Conservation (phyloP, 1,140 invertebrate species). For the Lethrus apterus region DNA sequence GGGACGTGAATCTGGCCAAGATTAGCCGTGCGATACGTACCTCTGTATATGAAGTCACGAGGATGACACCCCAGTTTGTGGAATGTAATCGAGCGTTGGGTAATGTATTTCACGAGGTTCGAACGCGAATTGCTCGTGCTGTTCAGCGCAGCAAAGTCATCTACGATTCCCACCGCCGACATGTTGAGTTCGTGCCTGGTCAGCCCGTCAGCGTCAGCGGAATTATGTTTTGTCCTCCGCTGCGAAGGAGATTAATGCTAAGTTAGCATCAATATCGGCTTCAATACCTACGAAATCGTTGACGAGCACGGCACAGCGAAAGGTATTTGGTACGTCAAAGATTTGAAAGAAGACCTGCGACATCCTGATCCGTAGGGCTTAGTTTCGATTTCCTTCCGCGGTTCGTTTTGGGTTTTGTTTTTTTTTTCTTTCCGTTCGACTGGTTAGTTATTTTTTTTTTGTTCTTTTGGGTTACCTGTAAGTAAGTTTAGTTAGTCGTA, state of each 20-base stretch:
- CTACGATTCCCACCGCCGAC: not conserved
- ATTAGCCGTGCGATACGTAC: constrained; percentile 28
- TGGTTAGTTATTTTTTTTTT: too few species aligned
- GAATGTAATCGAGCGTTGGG: not conserved
- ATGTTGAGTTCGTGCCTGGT: not conserved
- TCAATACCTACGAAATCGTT: not conserved
- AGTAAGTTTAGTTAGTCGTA: too few species aligned
- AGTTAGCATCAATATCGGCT: not conserved
- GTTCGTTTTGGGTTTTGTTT: too few species aligned
- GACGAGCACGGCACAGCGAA: not conserved
- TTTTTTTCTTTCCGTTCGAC: too few species aligned
- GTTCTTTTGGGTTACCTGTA: too few species aligned
- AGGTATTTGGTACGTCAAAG: not conserved
- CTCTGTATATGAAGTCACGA: constrained; percentile 23
- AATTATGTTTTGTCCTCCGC: not conserved
- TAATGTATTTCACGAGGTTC: not conserved
- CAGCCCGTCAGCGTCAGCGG: not conserved
- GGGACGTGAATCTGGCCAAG: constrained; percentile 25
- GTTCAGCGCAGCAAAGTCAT: not conserved
- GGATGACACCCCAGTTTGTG: constrained; percentile 21
- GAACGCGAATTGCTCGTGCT: not conserved
- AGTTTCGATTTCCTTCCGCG: too few species aligned
- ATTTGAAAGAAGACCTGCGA: too few species aligned
- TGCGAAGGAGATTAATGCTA: not conserved
- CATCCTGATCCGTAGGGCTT: too few species aligned